Base-by-base conservation (phyloP, 1,140 invertebrate species). In the Steinernema khuongi region DNA sequence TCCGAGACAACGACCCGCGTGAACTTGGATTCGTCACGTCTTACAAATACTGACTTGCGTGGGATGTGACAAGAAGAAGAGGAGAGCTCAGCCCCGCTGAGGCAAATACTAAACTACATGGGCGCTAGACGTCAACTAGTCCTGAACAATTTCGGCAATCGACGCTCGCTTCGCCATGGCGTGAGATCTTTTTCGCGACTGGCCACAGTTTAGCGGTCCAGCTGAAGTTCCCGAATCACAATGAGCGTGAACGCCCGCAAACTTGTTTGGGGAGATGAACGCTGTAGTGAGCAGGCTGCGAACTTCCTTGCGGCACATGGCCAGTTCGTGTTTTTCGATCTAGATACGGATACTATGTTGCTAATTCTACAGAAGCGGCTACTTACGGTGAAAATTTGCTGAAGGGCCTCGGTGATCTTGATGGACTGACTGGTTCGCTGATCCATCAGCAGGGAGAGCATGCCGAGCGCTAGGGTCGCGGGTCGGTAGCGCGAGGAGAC, bases 31-130 rank as follows among this genome's bases (percentile, higher is more conserved):
- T 4, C 50, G 50, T 60, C 50, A 60, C 50, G 26, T 26, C 7
- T 41, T 41, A 60, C 50, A 60, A 60, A 60, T 60, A 60, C 26
- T 22, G 22, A 60, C 50, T 60, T 60, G 50, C 26, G 50, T 26
- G 19, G 11, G 50, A 60, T 7, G 50, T 60, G 50, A 60, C 50
- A 14, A 60, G 26, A n/a, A n/a, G n/a, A n/a, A n/a, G n/a, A 11
- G 36, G 36, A 41, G 7, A 41, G n/a, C 50, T 60, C 50, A 60
- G 50, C 50, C 50, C 50, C 50, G 50, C 50, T 60, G 50, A 60
- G 50, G 22, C 26, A 22, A 22, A n/a, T 14, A 60, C 4, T 14
- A 60, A 60, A 60, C 50, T 60, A 60, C 14, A 26, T 7, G 11
- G 4, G 22, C 7, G 50, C 50, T 26, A 17, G 26, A 60, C 36